These are phyloP conservation scores for Acromyrmex echinatior DNA, from an alignment of 1,140 invertebrate species.

Conservation along the genomic window DNA sequence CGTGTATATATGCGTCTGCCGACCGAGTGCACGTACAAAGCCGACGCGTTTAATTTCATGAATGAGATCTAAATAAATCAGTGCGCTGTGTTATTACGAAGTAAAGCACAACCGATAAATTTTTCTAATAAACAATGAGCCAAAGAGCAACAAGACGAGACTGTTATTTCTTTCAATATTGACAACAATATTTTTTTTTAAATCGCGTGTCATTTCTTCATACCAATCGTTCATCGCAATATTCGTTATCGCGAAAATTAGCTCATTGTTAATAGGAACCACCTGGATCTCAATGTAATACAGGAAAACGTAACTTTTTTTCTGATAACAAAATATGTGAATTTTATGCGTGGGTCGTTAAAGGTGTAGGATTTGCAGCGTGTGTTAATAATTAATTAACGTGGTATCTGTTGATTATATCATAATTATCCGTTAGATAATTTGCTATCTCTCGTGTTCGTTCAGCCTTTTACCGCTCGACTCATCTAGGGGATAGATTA, in stretches of 20 bases:
- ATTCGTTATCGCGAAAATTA: constrained; percentile 29
- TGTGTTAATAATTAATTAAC: constrained; percentile 20
- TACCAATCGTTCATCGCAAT: not conserved
- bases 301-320: not conserved
- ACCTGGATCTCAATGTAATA: not conserved
- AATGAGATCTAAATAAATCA: constrained; percentile 79
- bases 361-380: not conserved
- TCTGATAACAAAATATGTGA: constrained; percentile 10
- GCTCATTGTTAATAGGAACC: not conserved
- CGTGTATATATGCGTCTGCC: not conserved
- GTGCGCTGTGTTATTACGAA: constrained; percentile 67
- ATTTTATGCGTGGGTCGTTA: not conserved
- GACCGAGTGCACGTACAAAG: not conserved
- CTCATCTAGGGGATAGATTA: constrained; percentile 48
- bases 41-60: constrained; percentile 71
- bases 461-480: not conserved
- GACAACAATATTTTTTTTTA: not conserved
- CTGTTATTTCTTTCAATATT: not conserved
- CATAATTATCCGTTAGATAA: not conserved
- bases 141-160: constrained; percentile 30
- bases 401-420: constrained; percentile 13
- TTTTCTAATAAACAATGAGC: constrained; percentile 69
- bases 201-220: constrained; percentile 22
- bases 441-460: not conserved
- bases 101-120: constrained; percentile 65